Base-by-base conservation (phyloP, 2,113 vertebrate species). In the Gobius niger region DNA sequence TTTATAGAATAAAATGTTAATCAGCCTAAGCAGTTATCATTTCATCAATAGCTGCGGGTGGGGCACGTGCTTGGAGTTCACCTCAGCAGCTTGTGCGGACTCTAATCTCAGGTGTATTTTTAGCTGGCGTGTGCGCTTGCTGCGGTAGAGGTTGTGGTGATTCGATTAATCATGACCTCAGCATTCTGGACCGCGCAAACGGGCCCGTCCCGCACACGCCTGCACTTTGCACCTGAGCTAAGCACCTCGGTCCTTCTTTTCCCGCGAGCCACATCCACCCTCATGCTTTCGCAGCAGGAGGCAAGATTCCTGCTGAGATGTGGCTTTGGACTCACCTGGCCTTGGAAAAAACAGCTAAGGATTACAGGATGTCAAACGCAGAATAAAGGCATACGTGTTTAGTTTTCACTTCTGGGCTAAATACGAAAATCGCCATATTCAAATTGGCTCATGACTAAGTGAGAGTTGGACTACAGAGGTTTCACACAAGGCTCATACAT, bases 51-150 rank as follows among this genome's bases (percentile, higher is more conserved):
- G 42, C 65, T 62, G 47, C 49, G 44, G 42, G 41, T 49, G 63
- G 57, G 52, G 65, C 73, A 76, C 9, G 63, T 81, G 73, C 44
- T 64, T 41, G 59, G 56, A 63, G 63, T 47, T 44, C 41, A 53
- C 57, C n/a, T 63, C 70, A 72, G 77, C 81, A 44, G 78, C 65
- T 84, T 77, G 80, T 77, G 62, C 41, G 24, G 13, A 63, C 12
- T 77, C 24, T 77, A 73, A 76, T 88, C 84, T 77, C 67, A 81
- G 77, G 74, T 82, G 78, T 90, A 82, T 91, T 89, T 84, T 81
- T 84, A 84, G 75, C 41, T 7, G 63, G 71, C 69, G 40, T 78
- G 44, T 69, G 73, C 34, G 47, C 73, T 67, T 67, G 19, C 67
- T 67, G 19, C 65, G 81, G 75, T 81, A 44, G 42, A 74, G 67